A percentile compares a stretch with the other conserved stretches of the same genome.
Evolutionary conservation across 2,113 vertebrate species (phyloP).

Genomic region (Caranx ignobilis): DNA sequence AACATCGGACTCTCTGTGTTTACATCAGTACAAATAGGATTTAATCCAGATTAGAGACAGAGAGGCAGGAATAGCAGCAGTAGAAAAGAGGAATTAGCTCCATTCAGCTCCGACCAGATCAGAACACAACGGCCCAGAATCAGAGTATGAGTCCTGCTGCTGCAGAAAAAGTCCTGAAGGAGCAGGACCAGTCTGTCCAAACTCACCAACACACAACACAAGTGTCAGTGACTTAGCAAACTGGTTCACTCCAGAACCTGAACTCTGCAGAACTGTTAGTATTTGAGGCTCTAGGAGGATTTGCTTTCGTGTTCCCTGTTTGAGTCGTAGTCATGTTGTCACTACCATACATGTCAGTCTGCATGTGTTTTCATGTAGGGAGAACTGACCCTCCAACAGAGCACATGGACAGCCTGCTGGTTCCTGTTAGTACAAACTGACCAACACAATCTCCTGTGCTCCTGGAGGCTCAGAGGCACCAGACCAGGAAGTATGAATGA

Average conservation of each 20-base stretch:
- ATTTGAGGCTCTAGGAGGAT: too few species aligned
- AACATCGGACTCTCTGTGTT: slow-evolving; percentile 30
- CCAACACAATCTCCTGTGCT: too few species aligned
- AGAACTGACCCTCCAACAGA: too few species aligned
- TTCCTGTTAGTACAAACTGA: too few species aligned
- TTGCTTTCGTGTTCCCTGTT: too few species aligned
- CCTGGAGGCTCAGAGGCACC: too few species aligned
- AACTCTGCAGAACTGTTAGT: not conserved
- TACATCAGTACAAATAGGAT: slow-evolving; percentile 48
- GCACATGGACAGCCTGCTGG: too few species aligned
- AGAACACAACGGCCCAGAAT: slow-evolving; percentile 20
- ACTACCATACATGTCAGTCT: too few species aligned
- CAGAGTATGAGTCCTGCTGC: slow-evolving; percentile 6
- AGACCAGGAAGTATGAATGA: too few species aligned
- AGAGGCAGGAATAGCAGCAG: slow-evolving; percentile 45
- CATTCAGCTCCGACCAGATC: slow-evolving; percentile 41
- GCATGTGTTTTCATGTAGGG: too few species aligned
- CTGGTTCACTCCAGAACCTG: not conserved
- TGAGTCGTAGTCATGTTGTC: too few species aligned
- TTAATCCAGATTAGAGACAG: slow-evolving; percentile 63
- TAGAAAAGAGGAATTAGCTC: slow-evolving; percentile 53
- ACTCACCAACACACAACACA: not conserved
- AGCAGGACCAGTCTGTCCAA: not conserved
- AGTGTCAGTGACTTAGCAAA: not conserved
- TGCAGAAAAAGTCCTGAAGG: not conserved